phyloP scores from a whole-genome alignment of 2,888 invertebrate genomes.

The Andricus curvator region DNA sequence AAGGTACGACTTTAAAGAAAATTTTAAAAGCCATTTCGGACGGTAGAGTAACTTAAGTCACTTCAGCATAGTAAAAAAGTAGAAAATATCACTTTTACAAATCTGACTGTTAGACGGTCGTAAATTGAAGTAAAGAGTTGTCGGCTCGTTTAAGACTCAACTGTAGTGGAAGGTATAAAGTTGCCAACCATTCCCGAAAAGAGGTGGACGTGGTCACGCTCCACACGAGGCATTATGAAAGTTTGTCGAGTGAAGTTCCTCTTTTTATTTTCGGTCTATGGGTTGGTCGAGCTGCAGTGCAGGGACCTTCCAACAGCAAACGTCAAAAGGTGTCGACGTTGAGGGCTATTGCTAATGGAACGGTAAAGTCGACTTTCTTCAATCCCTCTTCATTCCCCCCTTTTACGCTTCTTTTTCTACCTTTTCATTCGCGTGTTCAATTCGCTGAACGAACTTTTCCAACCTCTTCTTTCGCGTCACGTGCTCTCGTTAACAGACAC shows the following conservation, averaged over 20 bases:
- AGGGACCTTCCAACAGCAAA: constrained; percentile 44
- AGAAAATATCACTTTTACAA: not conserved
- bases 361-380: constrained; percentile 49
- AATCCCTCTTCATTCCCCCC: constrained; percentile 43
- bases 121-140: constrained; percentile 26
- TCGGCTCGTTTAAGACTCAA: constrained; percentile 14
- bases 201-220: constrained; percentile 59
- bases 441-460: constrained; percentile 9
- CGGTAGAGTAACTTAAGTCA: too few species aligned
- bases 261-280: constrained; percentile 59
- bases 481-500: constrained; percentile 26
- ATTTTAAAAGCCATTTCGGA: too few species aligned
- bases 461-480: constrained; percentile 19
- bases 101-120: not conserved
- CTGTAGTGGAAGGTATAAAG: not conserved
- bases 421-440: constrained; percentile 36
- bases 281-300: constrained; percentile 40
- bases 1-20: too few species aligned
- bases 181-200: constrained; percentile 47
- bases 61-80: not conserved
- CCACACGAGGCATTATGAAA: constrained; percentile 60
- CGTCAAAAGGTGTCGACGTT: constrained; percentile 54
- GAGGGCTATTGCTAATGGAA: constrained; percentile 55
- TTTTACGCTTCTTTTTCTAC: constrained; percentile 5
- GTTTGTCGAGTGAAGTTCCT: constrained; percentile 62